These are phyloP conservation scores for Actenoides lindsayi DNA, from an alignment of 2,113 vertebrate species.

Conservation along the genomic window DNA sequence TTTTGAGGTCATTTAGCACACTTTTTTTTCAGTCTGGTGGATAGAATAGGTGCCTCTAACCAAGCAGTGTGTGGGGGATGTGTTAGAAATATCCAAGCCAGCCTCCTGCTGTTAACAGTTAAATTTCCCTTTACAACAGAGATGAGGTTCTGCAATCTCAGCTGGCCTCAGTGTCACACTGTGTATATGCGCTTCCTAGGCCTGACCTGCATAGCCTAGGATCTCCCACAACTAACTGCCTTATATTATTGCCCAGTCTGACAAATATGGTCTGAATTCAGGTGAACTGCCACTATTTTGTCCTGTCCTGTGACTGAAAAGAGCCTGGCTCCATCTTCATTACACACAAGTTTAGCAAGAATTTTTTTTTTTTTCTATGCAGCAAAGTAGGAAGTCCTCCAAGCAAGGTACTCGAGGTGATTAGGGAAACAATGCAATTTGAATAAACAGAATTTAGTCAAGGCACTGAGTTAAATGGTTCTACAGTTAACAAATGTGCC, in stretches of 20 bases:
- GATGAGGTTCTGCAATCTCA: not conserved
- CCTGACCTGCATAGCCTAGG: not conserved
- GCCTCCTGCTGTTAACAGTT: not conserved
- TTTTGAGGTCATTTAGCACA: not conserved
- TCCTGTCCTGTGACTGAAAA: not conserved
- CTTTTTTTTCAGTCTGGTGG: not conserved
- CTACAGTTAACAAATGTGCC: not conserved
- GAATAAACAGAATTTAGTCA: constrained; percentile 4
- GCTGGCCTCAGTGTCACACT: rapidly evolving
- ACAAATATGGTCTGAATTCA: not conserved
- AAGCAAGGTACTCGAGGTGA: not conserved
- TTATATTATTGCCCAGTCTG: not conserved
- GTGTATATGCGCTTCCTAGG: not conserved
- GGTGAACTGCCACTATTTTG: not conserved
- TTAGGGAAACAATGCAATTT: constrained; percentile 8
- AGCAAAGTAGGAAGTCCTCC: not conserved
- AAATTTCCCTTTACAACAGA: not conserved
- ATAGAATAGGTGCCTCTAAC: not conserved
- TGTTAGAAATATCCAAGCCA: not conserved
- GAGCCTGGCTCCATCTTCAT: not conserved
- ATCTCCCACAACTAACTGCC: not conserved
- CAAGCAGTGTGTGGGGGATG: not conserved
- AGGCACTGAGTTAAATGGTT: not conserved
- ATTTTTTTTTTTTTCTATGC: not conserved
- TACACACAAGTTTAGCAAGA: not conserved